Percentiles rank a stretch among this genome's conserved stretches.
phyloP scores from a whole-genome alignment of 1,140 invertebrate genomes.

The Vanessa atalanta region DNA sequence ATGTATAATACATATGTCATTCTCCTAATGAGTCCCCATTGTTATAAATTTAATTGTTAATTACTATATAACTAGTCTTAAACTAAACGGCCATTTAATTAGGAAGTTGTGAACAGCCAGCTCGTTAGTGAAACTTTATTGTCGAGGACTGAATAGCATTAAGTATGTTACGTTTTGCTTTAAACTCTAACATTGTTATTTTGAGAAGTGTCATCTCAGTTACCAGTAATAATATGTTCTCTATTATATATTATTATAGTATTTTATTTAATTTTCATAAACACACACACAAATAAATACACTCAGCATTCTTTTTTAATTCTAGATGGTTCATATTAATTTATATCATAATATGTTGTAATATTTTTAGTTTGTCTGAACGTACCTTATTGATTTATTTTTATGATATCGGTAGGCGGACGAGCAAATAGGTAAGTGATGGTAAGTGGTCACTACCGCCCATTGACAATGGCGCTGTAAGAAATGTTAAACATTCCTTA shows the following conservation, averaged over 20 bases:
- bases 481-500: no score
- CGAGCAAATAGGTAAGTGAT: no score
- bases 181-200: slow-evolving; percentile 15
- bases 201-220: background rate
- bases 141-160: slow-evolving; percentile 10
- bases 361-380: no score
- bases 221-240: background rate
- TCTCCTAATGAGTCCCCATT: slow-evolving; percentile 13
- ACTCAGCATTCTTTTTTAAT: no score
- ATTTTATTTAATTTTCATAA: background rate
- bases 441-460: no score
- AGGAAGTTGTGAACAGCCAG: slow-evolving; percentile 20
- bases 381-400: no score
- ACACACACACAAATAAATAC: no score
- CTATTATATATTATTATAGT: background rate
- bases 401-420: no score
- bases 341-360: no score
- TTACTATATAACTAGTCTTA: slow-evolving; percentile 21
- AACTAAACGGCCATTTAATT: slow-evolving; percentile 34
- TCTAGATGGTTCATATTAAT: no score
- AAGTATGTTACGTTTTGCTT: slow-evolving; percentile 9
- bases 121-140: slow-evolving; percentile 30
- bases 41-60: slow-evolving; percentile 29
- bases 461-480: no score
- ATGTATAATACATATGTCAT: background rate